phyloP scores from a whole-genome alignment of 2,113 vertebrate species.

The Alethe castanea region DNA sequence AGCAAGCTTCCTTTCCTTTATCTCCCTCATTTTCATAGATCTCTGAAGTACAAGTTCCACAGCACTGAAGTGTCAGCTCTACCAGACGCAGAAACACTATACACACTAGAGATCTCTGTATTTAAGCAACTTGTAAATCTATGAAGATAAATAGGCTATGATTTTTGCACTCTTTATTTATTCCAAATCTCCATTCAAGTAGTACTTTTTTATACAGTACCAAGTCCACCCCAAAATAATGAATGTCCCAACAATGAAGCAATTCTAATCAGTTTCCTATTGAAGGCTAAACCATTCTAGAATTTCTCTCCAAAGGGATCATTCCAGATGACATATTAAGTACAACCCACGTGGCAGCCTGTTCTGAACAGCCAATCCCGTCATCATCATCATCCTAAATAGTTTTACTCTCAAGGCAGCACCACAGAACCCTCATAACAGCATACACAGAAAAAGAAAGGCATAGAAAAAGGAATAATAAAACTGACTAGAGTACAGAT shows the following conservation, averaged over 20 bases:
- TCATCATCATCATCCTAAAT: background rate
- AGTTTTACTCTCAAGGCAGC: background rate
- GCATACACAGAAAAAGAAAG: rapidly evolving
- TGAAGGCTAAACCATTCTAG: background rate
- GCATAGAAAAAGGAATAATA: background rate
- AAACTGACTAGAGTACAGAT: background rate
- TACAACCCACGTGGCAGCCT: background rate
- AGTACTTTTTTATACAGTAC: background rate
- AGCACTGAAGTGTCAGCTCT: background rate
- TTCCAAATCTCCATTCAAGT: background rate
- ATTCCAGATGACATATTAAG: background rate
- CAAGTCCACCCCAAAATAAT: background rate
- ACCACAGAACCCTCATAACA: background rate
- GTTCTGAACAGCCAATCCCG: background rate
- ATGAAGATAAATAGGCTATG: background rate
- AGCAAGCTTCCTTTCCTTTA: background rate
- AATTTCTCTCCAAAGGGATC: background rate
- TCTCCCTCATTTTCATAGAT: background rate
- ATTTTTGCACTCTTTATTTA: background rate
- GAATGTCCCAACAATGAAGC: background rate
- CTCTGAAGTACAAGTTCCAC: background rate
- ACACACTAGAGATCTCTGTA: background rate
- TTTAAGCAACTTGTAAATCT: background rate
- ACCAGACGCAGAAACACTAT: background rate
- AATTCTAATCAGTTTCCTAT: background rate